Evolutionary conservation across 53 echinoderm and acorn worm species (phyloP), one percentile per base, ranked within the genome.

Genomic region (Echinometra lucunter): DNA sequence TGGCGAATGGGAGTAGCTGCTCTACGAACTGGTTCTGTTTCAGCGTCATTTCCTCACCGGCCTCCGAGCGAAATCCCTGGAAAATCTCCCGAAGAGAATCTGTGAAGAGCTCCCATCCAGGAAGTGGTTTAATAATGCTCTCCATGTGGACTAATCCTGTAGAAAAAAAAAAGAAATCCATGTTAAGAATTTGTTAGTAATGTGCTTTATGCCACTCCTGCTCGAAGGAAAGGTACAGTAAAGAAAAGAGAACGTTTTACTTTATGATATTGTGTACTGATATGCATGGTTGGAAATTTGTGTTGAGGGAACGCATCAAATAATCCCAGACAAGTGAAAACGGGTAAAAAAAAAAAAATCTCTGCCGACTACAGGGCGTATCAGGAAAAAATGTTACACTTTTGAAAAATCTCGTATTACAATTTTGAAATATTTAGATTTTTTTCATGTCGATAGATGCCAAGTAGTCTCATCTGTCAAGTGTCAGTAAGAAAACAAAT

Each of bases 1-100:
- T 75, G 49, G 97, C 94, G 25, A 56, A 67, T 3, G 97, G 98
- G 10, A 98, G 89, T 37, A 98, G 94, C 37, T 93, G 94, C 83
- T 97, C 97, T 23, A 98, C 98, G 57, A 98, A 98, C 60, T 97
- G 37, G 93, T 98, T 98, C 35, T 97, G 97, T 58, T 98, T 91
- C n/a, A 98, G 91, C 44, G 97, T 94, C 96, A 98, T 97, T 57
- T 96, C 96, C 75, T 97, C 98, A 16, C 98, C 98, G 55, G 94
- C 97, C 42, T 96, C 95, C 3, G 97, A 97, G 55, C 98, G 96
- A 28, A 98, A 27, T 40, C 95, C 92, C 56, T 97, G 95, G 94
- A 98, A 98, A 17, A 95, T 72, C 35, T 96, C 57, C 37, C 91
- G 66, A 42, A 96, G 92, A 28, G 95, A 45, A 0, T 97, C 97